These are phyloP conservation scores for Aphelenchoides bicaudatus DNA, from an alignment of 2,888 invertebrate genomes.

Conservation along the genomic window DNA sequence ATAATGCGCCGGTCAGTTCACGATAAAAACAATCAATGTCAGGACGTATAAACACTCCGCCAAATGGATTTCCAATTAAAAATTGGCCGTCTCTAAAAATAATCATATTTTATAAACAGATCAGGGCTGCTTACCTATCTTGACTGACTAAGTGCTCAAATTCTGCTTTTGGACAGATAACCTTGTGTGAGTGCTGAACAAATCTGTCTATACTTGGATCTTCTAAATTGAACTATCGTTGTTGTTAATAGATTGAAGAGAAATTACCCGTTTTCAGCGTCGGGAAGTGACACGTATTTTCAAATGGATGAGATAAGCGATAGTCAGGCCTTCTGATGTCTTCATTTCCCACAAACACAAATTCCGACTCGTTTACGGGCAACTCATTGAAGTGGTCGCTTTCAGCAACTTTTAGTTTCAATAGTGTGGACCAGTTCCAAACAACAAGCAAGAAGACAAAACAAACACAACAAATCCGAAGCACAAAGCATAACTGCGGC, in stretches of 20 bases:
- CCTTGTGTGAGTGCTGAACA: background rate
- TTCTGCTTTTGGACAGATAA: background rate
- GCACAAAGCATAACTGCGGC: background rate
- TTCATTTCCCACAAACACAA: background rate
- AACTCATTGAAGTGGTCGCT: background rate
- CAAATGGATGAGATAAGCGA: constrained; percentile 30
- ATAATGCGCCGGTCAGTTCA: constrained; percentile 26
- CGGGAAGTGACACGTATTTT: constrained; percentile 30
- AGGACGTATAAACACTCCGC: background rate
- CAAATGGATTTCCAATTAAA: constrained; percentile 1
- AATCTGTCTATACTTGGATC: background rate
- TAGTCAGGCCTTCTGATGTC: constrained; percentile 21
- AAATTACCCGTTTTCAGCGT: constrained; percentile 4
- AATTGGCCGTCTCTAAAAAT: constrained; percentile 3
- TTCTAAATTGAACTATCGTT: constrained; percentile 1
- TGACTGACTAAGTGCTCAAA: constrained; percentile 4
- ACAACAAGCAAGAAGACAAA: background rate
- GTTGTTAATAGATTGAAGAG: background rate
- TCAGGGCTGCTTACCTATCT: no score
- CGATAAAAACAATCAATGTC: constrained; percentile 24
- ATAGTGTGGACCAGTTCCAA: background rate
- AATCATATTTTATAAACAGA: no score
- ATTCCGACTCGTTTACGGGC: background rate
- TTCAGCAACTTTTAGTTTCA: background rate
- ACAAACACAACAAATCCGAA: background rate